These are phyloP conservation scores for Cheirogaleus medius DNA, from an alignment of 2,113 vertebrate species.

Conservation along the genomic window DNA sequence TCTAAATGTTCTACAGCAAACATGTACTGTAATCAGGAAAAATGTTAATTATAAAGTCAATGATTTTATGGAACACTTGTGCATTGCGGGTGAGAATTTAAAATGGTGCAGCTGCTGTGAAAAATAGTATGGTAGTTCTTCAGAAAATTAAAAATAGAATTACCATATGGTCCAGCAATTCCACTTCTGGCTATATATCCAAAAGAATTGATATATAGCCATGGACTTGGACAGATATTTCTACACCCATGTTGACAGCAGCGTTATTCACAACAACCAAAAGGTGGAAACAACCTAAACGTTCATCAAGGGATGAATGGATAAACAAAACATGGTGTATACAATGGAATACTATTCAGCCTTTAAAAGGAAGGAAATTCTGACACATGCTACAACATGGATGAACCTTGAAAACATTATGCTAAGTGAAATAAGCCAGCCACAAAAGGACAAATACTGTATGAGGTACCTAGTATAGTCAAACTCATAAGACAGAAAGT, in stretches of 20 bases:
- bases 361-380: not conserved
- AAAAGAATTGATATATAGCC: not conserved
- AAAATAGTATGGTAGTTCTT: not conserved
- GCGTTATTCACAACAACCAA: not conserved
- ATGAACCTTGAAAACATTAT: not conserved
- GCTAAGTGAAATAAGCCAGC: not conserved
- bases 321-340: no score
- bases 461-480: not conserved
- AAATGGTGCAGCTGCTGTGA: not conserved
- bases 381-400: not conserved
- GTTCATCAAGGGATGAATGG: no score
- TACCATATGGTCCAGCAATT: not conserved
- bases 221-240: not conserved
- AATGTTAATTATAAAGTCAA: constrained; percentile 11
- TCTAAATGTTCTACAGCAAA: not conserved
- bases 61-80: constrained; percentile 15
- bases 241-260: not conserved
- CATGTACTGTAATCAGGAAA: constrained; percentile 21
- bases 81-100: not conserved
- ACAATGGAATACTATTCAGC: no score
- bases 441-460: not conserved
- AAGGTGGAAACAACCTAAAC: not conserved
- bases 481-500: not conserved
- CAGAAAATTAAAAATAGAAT: constrained; percentile 21
- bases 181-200: not conserved